Evolutionary conservation across 2,888 invertebrate genomes (phyloP), one percentile per base, ranked within the genome.

Genomic region (Scaptomyza polygonia): DNA sequence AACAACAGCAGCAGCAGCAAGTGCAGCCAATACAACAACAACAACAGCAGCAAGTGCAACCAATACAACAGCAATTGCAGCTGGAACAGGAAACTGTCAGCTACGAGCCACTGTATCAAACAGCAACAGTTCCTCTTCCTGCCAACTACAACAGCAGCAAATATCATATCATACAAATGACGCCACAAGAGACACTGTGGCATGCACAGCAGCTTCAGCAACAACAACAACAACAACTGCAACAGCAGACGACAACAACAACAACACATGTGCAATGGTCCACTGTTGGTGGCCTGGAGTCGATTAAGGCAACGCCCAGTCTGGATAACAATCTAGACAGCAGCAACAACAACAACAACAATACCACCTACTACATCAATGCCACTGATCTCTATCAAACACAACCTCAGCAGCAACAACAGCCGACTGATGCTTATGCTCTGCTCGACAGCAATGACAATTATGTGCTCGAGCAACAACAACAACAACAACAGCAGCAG

Each of bases 311-410:
- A 7, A 43, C 76, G 6, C 68, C 79, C 36, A 44, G 40, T 8
- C n/a, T 76, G 42, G 54, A 58, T 3, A 44, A 58, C 2, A 44
- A 12, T 16, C 16, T 56, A 27, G 44, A 61, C 1, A 43, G 52
- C 1, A 43, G 54, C 16, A 52, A 27, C 21, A 34, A 5, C 45
- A 25, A 36, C 59, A 49, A 9, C 40, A 77, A 18, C 47, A 30
- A 47, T 29, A 85, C 86, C 11, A 89, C 88, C 1, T 88, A 89
- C 56, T 88, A 89, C 29, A 88, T 88, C n/a, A 86, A 76, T 49
- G 71, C 88, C 29, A 52, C 65, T 53, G 88, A 89, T 66, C 64
- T 88, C 21, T 88, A 89, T 59, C 87, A 84, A 56, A 64, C 78
- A 16, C 77, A 76, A n/a, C 18, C 65, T 5, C 47, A 36, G 8